Conservation (phyloP, 2,113 vertebrate genomes). For the Octodon degus region DNA sequence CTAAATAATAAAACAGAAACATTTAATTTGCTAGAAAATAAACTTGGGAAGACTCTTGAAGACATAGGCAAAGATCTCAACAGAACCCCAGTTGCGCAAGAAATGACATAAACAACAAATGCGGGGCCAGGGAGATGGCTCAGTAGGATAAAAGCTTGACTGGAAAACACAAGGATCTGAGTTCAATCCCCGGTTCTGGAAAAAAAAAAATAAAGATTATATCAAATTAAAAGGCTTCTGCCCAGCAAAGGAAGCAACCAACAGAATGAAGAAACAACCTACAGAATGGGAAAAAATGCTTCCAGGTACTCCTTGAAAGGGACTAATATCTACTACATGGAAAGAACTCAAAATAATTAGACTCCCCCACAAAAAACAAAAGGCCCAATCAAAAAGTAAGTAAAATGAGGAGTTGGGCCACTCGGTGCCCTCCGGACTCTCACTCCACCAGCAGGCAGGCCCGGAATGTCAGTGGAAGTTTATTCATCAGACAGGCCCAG, state of each 20-base stretch:
- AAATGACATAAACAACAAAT: not conserved
- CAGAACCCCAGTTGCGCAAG: not conserved
- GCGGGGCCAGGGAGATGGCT: too few species aligned
- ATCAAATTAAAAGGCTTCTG: not conserved
- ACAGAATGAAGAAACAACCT: not conserved
- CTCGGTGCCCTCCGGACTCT: too few species aligned
- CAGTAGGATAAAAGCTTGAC: too few species aligned
- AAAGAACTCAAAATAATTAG: not conserved
- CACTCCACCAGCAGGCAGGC: too few species aligned
- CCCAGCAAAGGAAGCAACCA: not conserved
- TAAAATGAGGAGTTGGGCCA: not conserved
- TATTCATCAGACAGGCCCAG: too few species aligned
- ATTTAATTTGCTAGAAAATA: not conserved
- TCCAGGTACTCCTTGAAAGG: not conserved
- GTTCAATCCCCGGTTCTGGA: too few species aligned
- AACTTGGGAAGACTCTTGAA: not conserved
- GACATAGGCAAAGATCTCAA: not conserved
- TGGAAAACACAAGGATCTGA: too few species aligned
- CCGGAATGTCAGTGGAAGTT: too few species aligned
- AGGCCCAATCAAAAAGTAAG: not conserved
- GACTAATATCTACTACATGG: not conserved
- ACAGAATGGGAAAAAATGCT: not conserved
- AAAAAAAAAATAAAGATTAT: not conserved
- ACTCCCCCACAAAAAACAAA: not conserved
- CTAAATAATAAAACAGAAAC: not conserved